phyloP scores from a whole-genome alignment of 1,140 invertebrate genomes.

The Catajapyx aquilonaris region DNA sequence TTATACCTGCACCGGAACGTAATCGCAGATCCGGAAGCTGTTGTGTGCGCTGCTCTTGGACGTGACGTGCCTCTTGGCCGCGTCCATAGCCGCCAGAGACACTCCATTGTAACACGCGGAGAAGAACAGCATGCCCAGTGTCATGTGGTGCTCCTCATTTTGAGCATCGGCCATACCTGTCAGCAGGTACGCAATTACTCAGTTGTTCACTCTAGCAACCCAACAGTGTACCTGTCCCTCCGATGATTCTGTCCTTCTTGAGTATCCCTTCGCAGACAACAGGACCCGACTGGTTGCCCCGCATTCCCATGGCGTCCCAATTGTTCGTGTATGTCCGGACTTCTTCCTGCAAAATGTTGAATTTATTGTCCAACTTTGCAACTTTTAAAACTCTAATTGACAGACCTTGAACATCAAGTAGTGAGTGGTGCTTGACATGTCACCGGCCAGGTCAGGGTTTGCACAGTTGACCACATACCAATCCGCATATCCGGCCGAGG shows the following conservation, averaged over 20 bases:
- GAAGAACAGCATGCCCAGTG: conserved; percentile 5
- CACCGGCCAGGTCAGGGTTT: conserved; percentile 6
- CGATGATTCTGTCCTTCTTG: conserved; percentile 9
- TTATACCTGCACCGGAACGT: too few species aligned
- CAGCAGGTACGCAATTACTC: too few species aligned
- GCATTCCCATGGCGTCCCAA: conserved; percentile 11
- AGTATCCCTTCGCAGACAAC: conserved; percentile 11
- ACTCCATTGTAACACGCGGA: conserved; percentile 10
- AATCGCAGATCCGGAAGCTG: too few species aligned
- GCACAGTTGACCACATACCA: conserved; percentile 10
- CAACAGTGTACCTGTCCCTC: conserved; percentile 2
- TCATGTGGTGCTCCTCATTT: too few species aligned
- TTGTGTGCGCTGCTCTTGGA: too few species aligned
- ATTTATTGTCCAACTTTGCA: too few species aligned
- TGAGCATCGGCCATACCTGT: too few species aligned
- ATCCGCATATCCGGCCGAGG: conserved; percentile 11
- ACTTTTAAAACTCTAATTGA: too few species aligned
- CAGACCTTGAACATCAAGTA: too few species aligned
- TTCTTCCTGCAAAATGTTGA: conserved; percentile 8
- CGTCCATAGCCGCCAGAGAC: conserved; percentile 10
- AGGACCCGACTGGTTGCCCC: conserved; percentile 12
- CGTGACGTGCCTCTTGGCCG: conserved; percentile 12
- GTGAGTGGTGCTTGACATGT: conserved; percentile 9
- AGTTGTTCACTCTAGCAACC: too few species aligned
- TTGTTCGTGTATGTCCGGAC: conserved; percentile 11